These are phyloP conservation scores for Vanessa atalanta DNA, from an alignment of 1,140 invertebrate genomes.

Conservation along the genomic window DNA sequence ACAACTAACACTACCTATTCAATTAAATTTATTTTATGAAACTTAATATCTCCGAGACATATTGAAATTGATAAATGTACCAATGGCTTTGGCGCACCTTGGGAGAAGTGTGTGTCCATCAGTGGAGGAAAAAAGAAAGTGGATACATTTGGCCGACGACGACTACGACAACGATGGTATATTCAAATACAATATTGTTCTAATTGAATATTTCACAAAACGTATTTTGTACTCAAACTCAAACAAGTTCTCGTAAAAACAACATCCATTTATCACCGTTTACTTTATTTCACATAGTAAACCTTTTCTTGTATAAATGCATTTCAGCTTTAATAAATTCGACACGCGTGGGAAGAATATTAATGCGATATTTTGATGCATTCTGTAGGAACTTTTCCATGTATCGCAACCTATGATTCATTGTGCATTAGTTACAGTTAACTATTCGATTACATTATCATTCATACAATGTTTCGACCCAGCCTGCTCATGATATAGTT, in stretches of 20 bases:
- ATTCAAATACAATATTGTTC: no score
- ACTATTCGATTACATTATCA: background rate
- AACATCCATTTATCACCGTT: constrained; percentile 3
- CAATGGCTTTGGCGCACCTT: no score
- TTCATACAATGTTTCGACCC: background rate
- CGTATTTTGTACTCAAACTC: background rate
- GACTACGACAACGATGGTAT: no score
- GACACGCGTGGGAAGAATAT: constrained; percentile 23
- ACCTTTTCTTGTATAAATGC: constrained; percentile 2
- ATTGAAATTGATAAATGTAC: no score
- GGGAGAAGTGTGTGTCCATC: no score
- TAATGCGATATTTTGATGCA: constrained; percentile 6
- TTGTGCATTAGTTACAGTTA: constrained; percentile 8
- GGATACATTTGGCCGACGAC: no score
- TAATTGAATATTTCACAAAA: no score
- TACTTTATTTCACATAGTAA: constrained; percentile 26
- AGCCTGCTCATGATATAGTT: no score
- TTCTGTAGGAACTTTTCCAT: background rate
- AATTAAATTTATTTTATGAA: no score
- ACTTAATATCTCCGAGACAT: no score
- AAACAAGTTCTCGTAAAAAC: background rate
- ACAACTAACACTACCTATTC: no score
- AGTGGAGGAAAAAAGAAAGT: no score
- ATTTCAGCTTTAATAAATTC: constrained; percentile 3
- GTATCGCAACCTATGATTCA: background rate